Evolutionary conservation across 2,888 invertebrate genomes (phyloP), one percentile per base, ranked within the genome.

Genomic region (Macrophya alboannulata): DNA sequence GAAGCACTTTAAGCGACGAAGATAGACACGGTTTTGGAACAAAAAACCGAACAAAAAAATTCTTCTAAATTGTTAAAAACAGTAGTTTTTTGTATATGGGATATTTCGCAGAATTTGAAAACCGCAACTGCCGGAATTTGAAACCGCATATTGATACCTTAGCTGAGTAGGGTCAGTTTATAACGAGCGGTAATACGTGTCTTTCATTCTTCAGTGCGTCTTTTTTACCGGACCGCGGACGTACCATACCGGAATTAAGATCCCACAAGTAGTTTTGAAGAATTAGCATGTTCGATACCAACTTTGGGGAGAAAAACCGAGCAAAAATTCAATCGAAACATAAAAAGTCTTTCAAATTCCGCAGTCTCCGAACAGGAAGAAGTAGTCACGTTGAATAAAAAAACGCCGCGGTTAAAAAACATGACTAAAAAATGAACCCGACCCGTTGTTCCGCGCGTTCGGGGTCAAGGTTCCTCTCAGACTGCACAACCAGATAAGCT

Each of bases 71-170:
- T 43, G 10, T 17, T 21, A 10, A 45, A 74, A 45, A 62, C 25
- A 62, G 21, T 62, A 25, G 25, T 62, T 62, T 68, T 68, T 68
- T 17, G 37, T 68, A 0, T 17, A 15, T 15, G 81, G 4, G 17
- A 81, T 59, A 62, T 62, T 77, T 77, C 77, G 37, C 51, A 8
- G 77, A 77, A 77, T 77, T 77, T 62, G 62, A 21, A 62, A 81
- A 81, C 81, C 81, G 81, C 81, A 81, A 62, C 12, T 81, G 59
- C 25, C 40, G 81, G 62, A 81, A 81, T 81, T 43, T n/a, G 59
- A 81, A 81, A 81, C 81, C 81, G 62, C 59, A 81, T 43, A 25
- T 40, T 81, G 21, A 81, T 81, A 62, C 43, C 15, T 43, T 17
- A 17, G 40, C 62, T 25, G 59, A 62, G 62, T 81, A 62, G n/a